These are phyloP conservation scores for Hirtodrosophila alboralis DNA, from an alignment of 2,888 invertebrate species.

Conservation along the genomic window DNA sequence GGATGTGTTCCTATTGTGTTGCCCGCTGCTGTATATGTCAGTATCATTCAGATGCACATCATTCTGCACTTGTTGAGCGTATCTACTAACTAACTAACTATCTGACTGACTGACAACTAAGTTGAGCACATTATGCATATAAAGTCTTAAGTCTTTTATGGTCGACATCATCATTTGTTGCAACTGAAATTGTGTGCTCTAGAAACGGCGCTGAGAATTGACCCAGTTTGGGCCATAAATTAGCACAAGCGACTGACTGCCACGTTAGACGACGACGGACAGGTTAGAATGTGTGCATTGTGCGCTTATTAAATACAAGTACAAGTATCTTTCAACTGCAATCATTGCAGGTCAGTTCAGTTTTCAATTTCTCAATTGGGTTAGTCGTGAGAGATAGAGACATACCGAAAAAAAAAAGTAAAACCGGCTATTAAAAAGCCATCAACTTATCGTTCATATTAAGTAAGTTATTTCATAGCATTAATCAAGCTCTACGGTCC, in stretches of 20 bases:
- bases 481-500: slow-evolving; percentile 69
- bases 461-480: slow-evolving; percentile 75
- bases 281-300: slow-evolving; percentile 39
- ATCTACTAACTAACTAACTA: slow-evolving; percentile 13
- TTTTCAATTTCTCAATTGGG: slow-evolving; percentile 51
- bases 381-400: slow-evolving; percentile 57
- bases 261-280: slow-evolving; percentile 17
- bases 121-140: slow-evolving; percentile 68
- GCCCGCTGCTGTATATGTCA: slow-evolving; percentile 40
- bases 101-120: slow-evolving; percentile 45
- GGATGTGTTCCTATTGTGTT: slow-evolving; percentile 40
- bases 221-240: slow-evolving; percentile 72
- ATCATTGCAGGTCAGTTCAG: slow-evolving; percentile 29
- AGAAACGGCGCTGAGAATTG: slow-evolving; percentile 57
- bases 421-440: slow-evolving; percentile 68
- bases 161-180: slow-evolving; percentile 43
- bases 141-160: slow-evolving; percentile 68
- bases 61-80: slow-evolving; percentile 55
- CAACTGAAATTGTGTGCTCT: slow-evolving; percentile 62
- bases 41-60: slow-evolving; percentile 43
- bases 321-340: slow-evolving; percentile 30
- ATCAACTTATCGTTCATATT: slow-evolving; percentile 77
- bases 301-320: slow-evolving; percentile 56
- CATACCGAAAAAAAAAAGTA: slow-evolving; percentile 28
- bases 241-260: slow-evolving; percentile 59